Evolutionary conservation across 2,888 invertebrate species (phyloP).

Genomic region (Melinopterus prodromus): DNA sequence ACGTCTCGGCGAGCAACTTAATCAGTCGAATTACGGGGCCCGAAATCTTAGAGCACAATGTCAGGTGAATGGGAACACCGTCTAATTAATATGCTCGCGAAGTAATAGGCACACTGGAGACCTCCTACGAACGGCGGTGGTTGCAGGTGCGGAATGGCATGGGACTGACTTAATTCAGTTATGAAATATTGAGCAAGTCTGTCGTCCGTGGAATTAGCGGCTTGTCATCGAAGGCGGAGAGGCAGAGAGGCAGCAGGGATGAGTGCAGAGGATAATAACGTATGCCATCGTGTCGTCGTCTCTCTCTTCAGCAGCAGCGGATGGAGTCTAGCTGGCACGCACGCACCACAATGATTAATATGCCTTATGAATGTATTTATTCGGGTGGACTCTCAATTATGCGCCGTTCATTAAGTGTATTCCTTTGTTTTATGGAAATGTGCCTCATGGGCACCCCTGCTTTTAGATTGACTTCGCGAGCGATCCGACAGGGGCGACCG

Average conservation of each 20-base stretch:
- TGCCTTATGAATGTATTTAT: slow-evolving; percentile 51
- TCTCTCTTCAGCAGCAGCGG: too few species aligned
- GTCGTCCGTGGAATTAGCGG: slow-evolving; percentile 51
- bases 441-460: not conserved
- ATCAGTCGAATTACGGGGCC: slow-evolving; percentile 55
- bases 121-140: slow-evolving; percentile 8
- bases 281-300: slow-evolving; percentile 42
- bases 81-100: slow-evolving; percentile 56
- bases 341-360: slow-evolving; percentile 49
- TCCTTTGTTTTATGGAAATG: slow-evolving; percentile 50
- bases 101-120: slow-evolving; percentile 20
- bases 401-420: slow-evolving; percentile 50
- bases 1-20: slow-evolving; percentile 53
- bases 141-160: slow-evolving; percentile 39
- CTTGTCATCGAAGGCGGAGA: slow-evolving; percentile 49
- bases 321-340: slow-evolving; percentile 43
- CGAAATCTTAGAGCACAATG: slow-evolving; percentile 56
- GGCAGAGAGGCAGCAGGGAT: too few species aligned
- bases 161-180: slow-evolving; percentile 55
- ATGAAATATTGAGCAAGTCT: slow-evolving; percentile 57
- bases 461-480: not conserved
- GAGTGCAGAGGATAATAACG: slow-evolving; percentile 41
- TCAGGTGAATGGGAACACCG: slow-evolving; percentile 50
- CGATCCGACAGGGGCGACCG: slow-evolving; percentile 4
- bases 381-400: slow-evolving; percentile 48